Conservation (phyloP, 2,113 vertebrate species). For the Shinisaurus crocodilurus region DNA sequence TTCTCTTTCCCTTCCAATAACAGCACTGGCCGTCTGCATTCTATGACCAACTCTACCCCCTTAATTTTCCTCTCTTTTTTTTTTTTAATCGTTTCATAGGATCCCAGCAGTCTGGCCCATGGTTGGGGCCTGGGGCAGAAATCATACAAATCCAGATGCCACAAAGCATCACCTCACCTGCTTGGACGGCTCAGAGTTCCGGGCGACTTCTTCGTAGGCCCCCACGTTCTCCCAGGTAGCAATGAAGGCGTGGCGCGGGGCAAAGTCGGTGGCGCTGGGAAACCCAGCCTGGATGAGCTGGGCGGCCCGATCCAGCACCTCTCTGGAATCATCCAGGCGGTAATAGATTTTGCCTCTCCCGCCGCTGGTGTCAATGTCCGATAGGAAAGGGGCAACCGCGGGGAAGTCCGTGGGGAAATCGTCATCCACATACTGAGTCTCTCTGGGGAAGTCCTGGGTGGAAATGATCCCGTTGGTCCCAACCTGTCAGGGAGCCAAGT, state of each 20-base stretch:
- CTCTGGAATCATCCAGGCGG: constrained; percentile 83
- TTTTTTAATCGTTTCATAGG: neutral
- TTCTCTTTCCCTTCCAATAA: neutral
- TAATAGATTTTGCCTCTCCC: constrained; percentile 88
- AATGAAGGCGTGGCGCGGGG: constrained; percentile 83
- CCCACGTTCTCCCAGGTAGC: constrained; percentile 94
- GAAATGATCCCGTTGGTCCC: constrained; percentile 98
- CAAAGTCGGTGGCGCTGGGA: constrained; percentile 77
- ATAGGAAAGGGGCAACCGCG: constrained; percentile 91
- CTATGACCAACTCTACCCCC: neutral
- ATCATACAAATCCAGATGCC: rapidly evolving
- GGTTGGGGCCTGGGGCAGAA: neutral
- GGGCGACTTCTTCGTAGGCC: constrained; percentile 83
- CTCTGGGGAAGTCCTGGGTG: constrained; percentile 92
- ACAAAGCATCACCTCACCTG: constrained; percentile 77
- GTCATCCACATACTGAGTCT: constrained; percentile 97
- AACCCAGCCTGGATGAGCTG: constrained; percentile 85
- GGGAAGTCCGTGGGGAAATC: constrained; percentile 96
- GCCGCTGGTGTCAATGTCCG: constrained; percentile 91
- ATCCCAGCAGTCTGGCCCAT: neutral
- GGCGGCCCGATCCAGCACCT: constrained; percentile 76
- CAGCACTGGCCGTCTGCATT: neutral
- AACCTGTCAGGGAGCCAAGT: constrained; percentile 78
- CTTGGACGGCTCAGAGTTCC: constrained; percentile 65
- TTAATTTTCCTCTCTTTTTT: no score